Conservation (phyloP, 2,113 vertebrate genomes). For the Lota lota region DNA sequence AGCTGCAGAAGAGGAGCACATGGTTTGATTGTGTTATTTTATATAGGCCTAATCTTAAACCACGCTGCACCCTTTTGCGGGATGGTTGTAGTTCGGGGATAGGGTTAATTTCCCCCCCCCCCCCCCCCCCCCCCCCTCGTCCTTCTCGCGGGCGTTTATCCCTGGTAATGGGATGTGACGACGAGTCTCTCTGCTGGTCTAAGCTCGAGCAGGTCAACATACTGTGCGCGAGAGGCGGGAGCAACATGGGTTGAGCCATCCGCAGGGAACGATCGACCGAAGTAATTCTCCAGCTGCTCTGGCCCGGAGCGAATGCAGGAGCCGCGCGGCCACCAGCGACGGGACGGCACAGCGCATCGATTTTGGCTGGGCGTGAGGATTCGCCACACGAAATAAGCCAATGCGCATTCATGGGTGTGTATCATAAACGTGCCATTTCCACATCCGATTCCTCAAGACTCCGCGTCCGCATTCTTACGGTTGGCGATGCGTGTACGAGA, state of each 20-base stretch:
- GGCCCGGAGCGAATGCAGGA: not conserved
- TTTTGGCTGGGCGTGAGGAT: not conserved
- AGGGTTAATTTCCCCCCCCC: no score
- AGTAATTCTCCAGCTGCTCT: slow-evolving; percentile 9
- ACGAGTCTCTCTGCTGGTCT: slow-evolving; percentile 54
- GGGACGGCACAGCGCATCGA: not conserved
- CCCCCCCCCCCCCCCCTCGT: no score
- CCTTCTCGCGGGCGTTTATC: slow-evolving; percentile 52
- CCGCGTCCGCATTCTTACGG: slow-evolving; percentile 12
- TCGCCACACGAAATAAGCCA: no score
- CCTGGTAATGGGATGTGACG: slow-evolving; percentile 72
- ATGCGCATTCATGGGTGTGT: not conserved
- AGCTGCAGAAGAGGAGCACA: no score
- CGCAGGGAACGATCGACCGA: slow-evolving; percentile 26
- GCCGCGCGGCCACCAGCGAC: slow-evolving; percentile 8
- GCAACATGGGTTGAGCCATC: slow-evolving; percentile 49
- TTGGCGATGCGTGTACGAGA: slow-evolving; percentile 52
- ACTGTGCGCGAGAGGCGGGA: slow-evolving; percentile 53
- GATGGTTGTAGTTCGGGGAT: no score
- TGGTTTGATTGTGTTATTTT: no score
- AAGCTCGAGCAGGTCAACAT: slow-evolving; percentile 63
- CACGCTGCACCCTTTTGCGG: no score
- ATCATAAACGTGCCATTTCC: not conserved
- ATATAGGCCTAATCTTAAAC: no score
- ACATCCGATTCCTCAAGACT: not conserved